Conservation (phyloP, 2,113 vertebrate species). For the Lampris megalopsis region DNA sequence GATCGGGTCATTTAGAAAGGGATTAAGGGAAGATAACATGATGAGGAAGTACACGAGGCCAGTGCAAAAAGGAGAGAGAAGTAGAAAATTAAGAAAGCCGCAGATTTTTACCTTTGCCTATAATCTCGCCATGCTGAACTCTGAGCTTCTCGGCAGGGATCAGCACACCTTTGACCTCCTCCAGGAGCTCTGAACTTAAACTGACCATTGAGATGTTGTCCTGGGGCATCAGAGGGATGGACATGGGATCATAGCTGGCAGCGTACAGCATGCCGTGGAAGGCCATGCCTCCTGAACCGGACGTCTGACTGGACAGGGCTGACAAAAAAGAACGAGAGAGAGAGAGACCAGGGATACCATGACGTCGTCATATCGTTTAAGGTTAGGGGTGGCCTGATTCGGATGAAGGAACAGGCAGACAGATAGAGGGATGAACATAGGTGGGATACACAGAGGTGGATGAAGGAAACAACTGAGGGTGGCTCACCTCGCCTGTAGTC, state of each 20-base stretch:
- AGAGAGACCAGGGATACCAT: background rate
- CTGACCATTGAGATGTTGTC: slow-evolving; percentile 81
- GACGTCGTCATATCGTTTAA: no score
- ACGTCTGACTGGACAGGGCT: slow-evolving; percentile 59
- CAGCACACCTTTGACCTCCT: slow-evolving; percentile 94
- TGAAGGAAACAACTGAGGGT: background rate
- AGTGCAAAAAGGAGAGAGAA: background rate
- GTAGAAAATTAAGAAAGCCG: background rate
- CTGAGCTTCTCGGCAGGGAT: slow-evolving; percentile 87
- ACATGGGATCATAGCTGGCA: slow-evolving; percentile 69
- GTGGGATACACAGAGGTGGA: background rate
- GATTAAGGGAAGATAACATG: no score
- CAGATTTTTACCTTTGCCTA: slow-evolving; percentile 89
- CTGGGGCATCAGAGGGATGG: slow-evolving; percentile 82
- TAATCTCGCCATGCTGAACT: slow-evolving; percentile 85
- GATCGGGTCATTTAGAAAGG: no score
- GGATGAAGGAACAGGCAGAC: no score
- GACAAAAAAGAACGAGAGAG: slow-evolving; percentile 10
- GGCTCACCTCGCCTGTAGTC: slow-evolving; percentile 81
- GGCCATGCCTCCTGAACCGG: slow-evolving; percentile 37
- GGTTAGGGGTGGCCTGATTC: no score
- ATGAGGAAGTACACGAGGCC: no score
- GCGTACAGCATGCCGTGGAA: slow-evolving; percentile 67
- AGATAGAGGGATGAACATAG: background rate
- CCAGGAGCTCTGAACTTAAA: slow-evolving; percentile 84